phyloP scores from a whole-genome alignment of 2,888 invertebrate genomes.

The Stenoptilia bipunctidactyla region DNA sequence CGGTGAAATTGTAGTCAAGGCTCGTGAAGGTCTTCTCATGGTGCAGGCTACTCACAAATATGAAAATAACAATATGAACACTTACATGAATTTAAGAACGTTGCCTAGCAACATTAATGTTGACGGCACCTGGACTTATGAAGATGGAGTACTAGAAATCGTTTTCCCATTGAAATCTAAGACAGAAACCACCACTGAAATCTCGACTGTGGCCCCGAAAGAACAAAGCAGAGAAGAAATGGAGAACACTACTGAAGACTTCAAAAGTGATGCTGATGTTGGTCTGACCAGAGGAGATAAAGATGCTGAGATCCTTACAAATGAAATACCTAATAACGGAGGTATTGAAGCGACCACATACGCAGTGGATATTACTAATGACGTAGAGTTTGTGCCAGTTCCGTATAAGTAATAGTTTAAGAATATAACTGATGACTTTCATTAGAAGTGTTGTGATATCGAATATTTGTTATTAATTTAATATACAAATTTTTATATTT shows the following conservation, averaged over 20 bases:
- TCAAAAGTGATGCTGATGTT: slow-evolving; percentile 26
- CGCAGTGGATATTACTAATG: slow-evolving; percentile 42
- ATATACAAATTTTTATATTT: no score
- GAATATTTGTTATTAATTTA: no score
- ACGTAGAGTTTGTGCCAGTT: slow-evolving; percentile 48
- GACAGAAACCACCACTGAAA: slow-evolving; percentile 12
- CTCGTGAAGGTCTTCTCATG: slow-evolving; percentile 40
- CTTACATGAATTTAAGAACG: slow-evolving; percentile 33
- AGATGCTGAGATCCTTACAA: slow-evolving; percentile 27
- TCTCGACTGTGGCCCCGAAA: slow-evolving; percentile 13
- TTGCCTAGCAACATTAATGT: slow-evolving; percentile 33
- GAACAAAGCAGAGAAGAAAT: slow-evolving; percentile 34
- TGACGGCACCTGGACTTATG: slow-evolving; percentile 41
- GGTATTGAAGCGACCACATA: slow-evolving; percentile 47
- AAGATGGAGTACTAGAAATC: slow-evolving; percentile 30
- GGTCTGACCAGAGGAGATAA: slow-evolving; percentile 17
- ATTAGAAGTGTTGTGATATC: no score
- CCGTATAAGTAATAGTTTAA: slow-evolving; percentile 22
- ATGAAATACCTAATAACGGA: slow-evolving; percentile 24
- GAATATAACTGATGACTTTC: no score
- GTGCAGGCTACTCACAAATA: slow-evolving; percentile 38
- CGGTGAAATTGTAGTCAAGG: slow-evolving; percentile 49
- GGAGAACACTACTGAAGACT: slow-evolving; percentile 16
- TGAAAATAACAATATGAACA: slow-evolving; percentile 17
- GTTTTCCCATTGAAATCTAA: slow-evolving; percentile 26